Evolutionary conservation across 2,113 vertebrate species (phyloP).

Genomic region (Ochotona princeps): DNA sequence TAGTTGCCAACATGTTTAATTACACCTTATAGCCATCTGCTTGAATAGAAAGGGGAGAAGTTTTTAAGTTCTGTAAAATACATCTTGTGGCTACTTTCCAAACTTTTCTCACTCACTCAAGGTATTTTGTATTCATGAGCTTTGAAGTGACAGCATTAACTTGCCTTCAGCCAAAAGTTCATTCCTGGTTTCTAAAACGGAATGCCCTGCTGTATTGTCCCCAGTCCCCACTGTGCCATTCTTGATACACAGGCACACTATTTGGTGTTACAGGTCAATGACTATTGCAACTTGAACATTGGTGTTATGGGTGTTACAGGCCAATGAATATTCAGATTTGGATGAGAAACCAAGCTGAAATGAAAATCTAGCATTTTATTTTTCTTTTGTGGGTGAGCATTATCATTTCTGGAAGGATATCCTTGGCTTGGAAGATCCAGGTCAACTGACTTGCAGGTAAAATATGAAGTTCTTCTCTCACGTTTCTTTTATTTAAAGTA

Average conservation of each 20-base stretch:
- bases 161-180: neutral
- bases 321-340: conserved; percentile 17
- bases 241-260: neutral
- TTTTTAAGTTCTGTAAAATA: conserved; percentile 18
- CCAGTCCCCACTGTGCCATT: neutral
- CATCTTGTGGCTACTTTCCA: conserved; percentile 9
- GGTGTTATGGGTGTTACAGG: neutral
- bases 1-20: neutral
- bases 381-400: conserved; percentile 30
- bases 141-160: neutral
- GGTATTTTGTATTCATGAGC: neutral
- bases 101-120: neutral
- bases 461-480: neutral
- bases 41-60: neutral
- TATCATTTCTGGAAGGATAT: conserved; percentile 21
- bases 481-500: neutral
- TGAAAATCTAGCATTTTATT: conserved; percentile 32
- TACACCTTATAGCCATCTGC: neutral
- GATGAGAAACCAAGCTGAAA: conserved; percentile 40
- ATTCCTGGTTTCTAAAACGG: conserved; percentile 46
- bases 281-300: conserved; percentile 4
- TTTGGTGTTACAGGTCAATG: conserved; percentile 7
- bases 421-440: neutral
- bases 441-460: conserved; percentile 34
- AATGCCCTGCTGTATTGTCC: neutral